A percentile compares a stretch with the other conserved stretches of the same genome.
phyloP scores from a whole-genome alignment of 2,113 vertebrate species.

The Tragelaphus buxtoni region DNA sequence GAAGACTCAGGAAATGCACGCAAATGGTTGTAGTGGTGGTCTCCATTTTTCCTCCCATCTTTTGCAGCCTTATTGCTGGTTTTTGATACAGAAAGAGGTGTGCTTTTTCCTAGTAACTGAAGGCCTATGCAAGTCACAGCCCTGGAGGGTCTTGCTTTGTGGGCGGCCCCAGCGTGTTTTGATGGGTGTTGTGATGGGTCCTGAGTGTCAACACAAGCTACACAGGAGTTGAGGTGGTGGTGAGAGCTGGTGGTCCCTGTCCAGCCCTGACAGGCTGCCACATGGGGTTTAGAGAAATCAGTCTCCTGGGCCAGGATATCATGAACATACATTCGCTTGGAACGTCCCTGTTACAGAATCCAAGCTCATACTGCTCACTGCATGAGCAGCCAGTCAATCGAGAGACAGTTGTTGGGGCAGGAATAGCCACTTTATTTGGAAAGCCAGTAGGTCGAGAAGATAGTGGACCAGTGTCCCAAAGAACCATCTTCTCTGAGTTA shows the following conservation, averaged over 20 bases:
- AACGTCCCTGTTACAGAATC: not conserved
- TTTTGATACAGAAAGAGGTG: not conserved
- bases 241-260: no score
- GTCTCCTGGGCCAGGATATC: not conserved
- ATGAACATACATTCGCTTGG: not conserved
- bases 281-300: not conserved
- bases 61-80: not conserved
- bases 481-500: not conserved
- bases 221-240: not conserved
- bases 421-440: not conserved
- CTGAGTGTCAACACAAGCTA: rapidly evolving
- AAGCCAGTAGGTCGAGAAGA: not conserved
- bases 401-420: not conserved
- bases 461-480: not conserved
- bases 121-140: rapidly evolving
- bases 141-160: no score
- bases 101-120: rapidly evolving
- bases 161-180: not conserved
- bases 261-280: not conserved
- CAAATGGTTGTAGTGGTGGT: rapidly evolving
- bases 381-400: not conserved
- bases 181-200: rapidly evolving
- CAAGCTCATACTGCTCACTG: not conserved
- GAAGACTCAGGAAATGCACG: not conserved
- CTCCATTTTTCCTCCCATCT: not conserved